These are phyloP conservation scores for Polypterus bichir DNA, from an alignment of 2,113 vertebrate genomes.

Conservation along the genomic window DNA sequence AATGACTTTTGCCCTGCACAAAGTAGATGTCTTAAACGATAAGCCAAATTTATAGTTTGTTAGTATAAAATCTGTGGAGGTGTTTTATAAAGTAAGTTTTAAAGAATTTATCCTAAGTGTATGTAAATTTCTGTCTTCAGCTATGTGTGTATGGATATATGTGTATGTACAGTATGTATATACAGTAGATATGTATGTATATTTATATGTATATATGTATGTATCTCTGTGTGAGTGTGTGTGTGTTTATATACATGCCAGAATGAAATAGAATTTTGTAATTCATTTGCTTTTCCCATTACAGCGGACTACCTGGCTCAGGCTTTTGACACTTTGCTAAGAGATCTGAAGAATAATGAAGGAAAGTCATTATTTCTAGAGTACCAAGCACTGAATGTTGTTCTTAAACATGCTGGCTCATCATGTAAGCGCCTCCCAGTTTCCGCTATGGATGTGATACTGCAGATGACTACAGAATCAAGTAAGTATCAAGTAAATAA, in stretches of 20 bases:
- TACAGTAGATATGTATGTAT: too few species aligned
- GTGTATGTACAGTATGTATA: too few species aligned
- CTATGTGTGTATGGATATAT: too few species aligned
- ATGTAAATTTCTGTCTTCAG: too few species aligned
- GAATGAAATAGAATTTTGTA: not conserved
- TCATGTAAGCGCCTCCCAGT: constrained; percentile 51
- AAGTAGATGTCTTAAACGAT: too few species aligned
- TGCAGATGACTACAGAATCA: constrained; percentile 67
- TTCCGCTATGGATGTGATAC: constrained; percentile 58
- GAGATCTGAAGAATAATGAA: constrained; percentile 63
- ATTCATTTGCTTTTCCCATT: not conserved
- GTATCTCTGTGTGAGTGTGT: too few species aligned
- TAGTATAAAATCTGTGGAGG: too few species aligned
- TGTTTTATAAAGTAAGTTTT: too few species aligned
- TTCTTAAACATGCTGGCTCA: constrained; percentile 52
- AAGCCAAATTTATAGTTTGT: too few species aligned
- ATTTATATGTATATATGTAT: too few species aligned
- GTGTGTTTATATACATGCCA: not conserved
- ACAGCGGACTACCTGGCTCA: constrained; percentile 69
- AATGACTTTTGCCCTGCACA: too few species aligned
- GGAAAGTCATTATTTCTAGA: constrained; percentile 66
- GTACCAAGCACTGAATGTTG: constrained; percentile 49
- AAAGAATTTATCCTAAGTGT: too few species aligned
- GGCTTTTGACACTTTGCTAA: constrained; percentile 51
- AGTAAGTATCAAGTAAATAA: constrained; percentile 34